Evolutionary conservation across 1,140 invertebrate genomes (phyloP), one percentile per base, ranked within the genome.

Genomic region (Magallana ariakensis): DNA sequence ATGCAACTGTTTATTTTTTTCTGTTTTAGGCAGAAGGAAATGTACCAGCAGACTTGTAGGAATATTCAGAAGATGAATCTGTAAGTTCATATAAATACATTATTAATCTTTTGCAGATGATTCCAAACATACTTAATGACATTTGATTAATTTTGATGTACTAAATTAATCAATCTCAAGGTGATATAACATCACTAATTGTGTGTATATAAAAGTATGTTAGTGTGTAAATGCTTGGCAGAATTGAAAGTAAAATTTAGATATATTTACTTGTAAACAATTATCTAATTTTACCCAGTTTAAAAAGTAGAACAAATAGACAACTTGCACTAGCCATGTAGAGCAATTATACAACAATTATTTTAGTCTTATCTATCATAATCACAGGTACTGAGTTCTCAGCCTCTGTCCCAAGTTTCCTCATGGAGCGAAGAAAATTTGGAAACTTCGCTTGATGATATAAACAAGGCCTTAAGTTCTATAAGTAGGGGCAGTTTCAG

Each of bases 401-500:
- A 62, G 19, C 58, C 58, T 62, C 19, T 62, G 19, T 62, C 58
- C 16, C 16, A 62, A 62, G 58, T 62, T n/a, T 62, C 58, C 16
- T 62, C 58, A 15, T 62, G 16, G 58, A 62, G 58, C 19, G 58
- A 62, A 62, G 58, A 62, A 62, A 62, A 62, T 7, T 15, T 62
- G 15, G 58, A 62, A 62, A 62, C 58, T n/a, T 16, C 58, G 19
- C 58, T 62, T 62, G 15, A 62, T 62, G 16, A 62, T 62, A 62
- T 62, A 62, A 62, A 62, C 19, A 16, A 62, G 58, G 19, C 58
- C 16, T n/a, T 62, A 16, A 19, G 58, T 62, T 62, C 58, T 80
- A 16, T 80, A 19, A 80, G 75, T 80, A 8, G 75, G 26, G 75
- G 75, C 11, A 80, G 75, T 26, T 80, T 16, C 4, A 80, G 75